Base-by-base conservation (phyloP, 2,113 vertebrate genomes). In the Rissa tridactyla region DNA sequence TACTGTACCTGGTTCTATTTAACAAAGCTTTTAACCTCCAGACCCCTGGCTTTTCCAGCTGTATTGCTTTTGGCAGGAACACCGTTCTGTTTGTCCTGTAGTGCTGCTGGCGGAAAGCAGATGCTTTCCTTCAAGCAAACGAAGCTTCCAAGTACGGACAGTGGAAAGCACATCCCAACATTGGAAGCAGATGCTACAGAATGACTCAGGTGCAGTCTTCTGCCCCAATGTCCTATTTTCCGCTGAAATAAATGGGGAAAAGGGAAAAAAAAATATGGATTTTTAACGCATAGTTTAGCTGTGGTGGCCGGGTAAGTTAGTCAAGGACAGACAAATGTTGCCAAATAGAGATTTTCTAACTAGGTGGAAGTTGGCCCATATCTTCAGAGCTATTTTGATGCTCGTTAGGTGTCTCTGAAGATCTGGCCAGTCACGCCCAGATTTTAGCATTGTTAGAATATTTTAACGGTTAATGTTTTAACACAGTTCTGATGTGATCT, bases 11-110 rank as follows among this genome's bases (percentile, higher is more conserved):
- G 76, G 82, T 90, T 93, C 76, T 94, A 70, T 83, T 94, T 93
- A 96, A 93, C 81, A 91, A 91, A 95, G 89, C 70, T 96, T 96
- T 92, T 96, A 97, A 95, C 89, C 90, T 92, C 80, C 71, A 78
- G 91, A 92, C 66, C 89, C 51, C 65, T 62, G 86, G 51, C 79
- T 88, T 96, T 97, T 94, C 86, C 93, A 94, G 93, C 76, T 94
- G 90, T 82, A 94, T 73, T 85, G 80, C 85, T 95, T 96, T 93
- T 95, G 92, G 96, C 94, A 96, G 78, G 76, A 96, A 82, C 82
- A 87, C 66, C 2, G 0, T 69, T 90, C 73, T 79, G 47, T 92
- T 97, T 80, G 78, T 91, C 66, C 87, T 77, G 47, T 71, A 51
- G 68, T 10, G 62, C 66, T 94, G 86, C 66, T 79, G 83, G 95